Conservation (phyloP, 1,140 invertebrate species). For the Caenorhabditis remanei region DNA sequence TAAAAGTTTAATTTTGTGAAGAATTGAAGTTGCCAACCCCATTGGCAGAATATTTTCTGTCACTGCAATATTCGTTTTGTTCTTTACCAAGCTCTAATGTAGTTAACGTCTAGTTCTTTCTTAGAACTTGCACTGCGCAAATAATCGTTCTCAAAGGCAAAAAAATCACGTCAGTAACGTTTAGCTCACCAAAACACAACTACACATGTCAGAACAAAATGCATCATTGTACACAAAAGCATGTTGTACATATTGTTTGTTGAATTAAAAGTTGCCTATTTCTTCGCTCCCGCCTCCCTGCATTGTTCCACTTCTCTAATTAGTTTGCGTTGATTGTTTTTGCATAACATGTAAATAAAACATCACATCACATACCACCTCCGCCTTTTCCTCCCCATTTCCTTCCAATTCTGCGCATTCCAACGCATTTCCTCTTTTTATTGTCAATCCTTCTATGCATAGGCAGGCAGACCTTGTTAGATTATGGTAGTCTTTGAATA, state of each 20-base stretch:
- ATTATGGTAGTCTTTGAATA: constrained; percentile 23
- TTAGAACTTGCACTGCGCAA: constrained; percentile 11
- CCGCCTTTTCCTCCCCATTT: not conserved
- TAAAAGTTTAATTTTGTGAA: too few species aligned
- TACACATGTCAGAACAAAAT: not conserved
- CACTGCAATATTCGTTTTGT: not conserved
- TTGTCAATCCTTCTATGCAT: not conserved
- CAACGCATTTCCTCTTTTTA: constrained; percentile 46
- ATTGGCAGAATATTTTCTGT: not conserved
- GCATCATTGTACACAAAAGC: not conserved
- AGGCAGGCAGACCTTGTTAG: not conserved
- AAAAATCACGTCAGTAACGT: not conserved
- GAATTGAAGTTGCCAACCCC: too few species aligned
- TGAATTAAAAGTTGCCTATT: not conserved
- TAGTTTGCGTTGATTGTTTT: constrained; percentile 41
- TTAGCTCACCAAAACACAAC: constrained; percentile 35
- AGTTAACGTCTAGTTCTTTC: constrained; percentile 3
- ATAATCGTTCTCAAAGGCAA: not conserved
- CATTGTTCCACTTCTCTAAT: constrained; percentile 34
- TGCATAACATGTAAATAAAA: constrained; percentile 47
- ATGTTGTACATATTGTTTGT: constrained; percentile 8
- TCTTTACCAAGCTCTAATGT: not conserved
- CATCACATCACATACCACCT: constrained; percentile 29
- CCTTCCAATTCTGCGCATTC: constrained; percentile 32
- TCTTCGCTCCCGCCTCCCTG: not conserved